phyloP scores from a whole-genome alignment of 2,888 invertebrate genomes.

The Mythimna lalbum region DNA sequence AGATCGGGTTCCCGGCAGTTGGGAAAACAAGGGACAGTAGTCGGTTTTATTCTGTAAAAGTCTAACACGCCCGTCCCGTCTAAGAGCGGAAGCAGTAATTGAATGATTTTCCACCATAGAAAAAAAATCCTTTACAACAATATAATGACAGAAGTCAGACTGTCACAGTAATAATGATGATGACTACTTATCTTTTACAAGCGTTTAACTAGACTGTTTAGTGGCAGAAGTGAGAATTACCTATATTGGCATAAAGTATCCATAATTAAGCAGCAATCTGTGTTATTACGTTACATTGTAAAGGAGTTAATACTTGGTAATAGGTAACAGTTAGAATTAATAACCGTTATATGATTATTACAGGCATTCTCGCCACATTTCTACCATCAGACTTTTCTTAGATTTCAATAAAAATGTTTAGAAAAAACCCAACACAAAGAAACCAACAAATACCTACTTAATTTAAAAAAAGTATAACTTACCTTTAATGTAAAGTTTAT shows the following conservation, averaged over 20 bases:
- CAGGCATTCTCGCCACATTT: neutral
- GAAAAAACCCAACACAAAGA: too few relatives aligned
- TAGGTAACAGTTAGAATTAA: neutral
- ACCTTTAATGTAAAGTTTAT: too few relatives aligned
- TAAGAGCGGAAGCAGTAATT: too few relatives aligned
- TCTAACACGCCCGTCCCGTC: too few relatives aligned
- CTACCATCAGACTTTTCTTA: too few relatives aligned
- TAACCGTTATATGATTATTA: constrained; percentile 3
- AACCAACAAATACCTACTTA: too few relatives aligned
- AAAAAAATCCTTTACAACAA: constrained; percentile 7
- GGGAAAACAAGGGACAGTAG: too few relatives aligned
- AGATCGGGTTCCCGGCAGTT: too few relatives aligned
- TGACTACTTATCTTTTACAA: constrained; percentile 9
- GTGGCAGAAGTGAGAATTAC: constrained; percentile 22
- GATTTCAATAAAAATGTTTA: too few relatives aligned
- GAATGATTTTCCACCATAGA: too few relatives aligned
- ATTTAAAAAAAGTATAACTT: too few relatives aligned
- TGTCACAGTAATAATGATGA: constrained; percentile 26
- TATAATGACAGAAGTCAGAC: neutral
- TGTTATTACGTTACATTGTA: neutral
- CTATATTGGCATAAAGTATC: neutral
- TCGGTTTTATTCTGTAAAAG: too few relatives aligned
- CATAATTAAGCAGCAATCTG: constrained; percentile 14
- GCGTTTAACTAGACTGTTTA: neutral
- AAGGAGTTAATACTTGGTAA: neutral